Evolutionary conservation across 1,140 invertebrate genomes (phyloP).

Genomic region (Drosophila repleta): DNA sequence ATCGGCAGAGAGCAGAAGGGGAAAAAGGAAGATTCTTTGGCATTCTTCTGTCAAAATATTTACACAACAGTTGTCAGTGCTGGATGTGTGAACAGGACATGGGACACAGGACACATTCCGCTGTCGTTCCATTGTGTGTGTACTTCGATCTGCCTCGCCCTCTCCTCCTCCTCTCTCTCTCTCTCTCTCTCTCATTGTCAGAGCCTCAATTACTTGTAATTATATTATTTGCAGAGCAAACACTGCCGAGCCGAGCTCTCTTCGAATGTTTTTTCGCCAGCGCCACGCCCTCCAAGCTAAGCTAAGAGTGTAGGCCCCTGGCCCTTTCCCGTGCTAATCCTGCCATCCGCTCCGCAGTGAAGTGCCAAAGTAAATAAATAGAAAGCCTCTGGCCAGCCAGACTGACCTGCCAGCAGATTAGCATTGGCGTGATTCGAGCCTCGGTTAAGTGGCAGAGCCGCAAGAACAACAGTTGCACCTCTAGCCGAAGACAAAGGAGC

Average conservation of each 20-base stretch:
- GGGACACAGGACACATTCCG: constrained; percentile 40
- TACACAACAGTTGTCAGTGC: constrained; percentile 74
- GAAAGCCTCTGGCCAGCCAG: background rate
- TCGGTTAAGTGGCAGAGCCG: constrained; percentile 37
- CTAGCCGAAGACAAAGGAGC: constrained; percentile 13
- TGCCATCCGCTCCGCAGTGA: background rate
- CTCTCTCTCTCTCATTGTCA: constrained; percentile 7
- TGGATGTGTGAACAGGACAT: constrained; percentile 31
- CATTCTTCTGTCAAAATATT: constrained; percentile 83
- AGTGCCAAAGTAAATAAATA: constrained; percentile 49
- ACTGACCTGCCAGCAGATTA: constrained; percentile 18
- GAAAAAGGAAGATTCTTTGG: constrained; percentile 59
- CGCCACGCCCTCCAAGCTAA: constrained; percentile 17
- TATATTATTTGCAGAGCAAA: constrained; percentile 74
- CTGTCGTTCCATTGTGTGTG: constrained; percentile 39
- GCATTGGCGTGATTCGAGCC: constrained; percentile 32
- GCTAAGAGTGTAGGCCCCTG: constrained; percentile 14
- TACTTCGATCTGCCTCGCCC: background rate
- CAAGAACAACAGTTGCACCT: constrained; percentile 50
- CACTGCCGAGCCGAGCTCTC: constrained; percentile 13
- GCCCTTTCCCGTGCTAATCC: constrained; percentile 24
- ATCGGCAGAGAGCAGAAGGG: background rate
- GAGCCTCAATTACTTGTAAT: constrained; percentile 71
- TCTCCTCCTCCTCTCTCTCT: background rate
- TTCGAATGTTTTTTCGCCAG: constrained; percentile 30